Percentiles rank a stretch among this genome's conserved stretches.
Conservation (phyloP, 1,140 invertebrate genomes). For the Anthonomus grandis region DNA sequence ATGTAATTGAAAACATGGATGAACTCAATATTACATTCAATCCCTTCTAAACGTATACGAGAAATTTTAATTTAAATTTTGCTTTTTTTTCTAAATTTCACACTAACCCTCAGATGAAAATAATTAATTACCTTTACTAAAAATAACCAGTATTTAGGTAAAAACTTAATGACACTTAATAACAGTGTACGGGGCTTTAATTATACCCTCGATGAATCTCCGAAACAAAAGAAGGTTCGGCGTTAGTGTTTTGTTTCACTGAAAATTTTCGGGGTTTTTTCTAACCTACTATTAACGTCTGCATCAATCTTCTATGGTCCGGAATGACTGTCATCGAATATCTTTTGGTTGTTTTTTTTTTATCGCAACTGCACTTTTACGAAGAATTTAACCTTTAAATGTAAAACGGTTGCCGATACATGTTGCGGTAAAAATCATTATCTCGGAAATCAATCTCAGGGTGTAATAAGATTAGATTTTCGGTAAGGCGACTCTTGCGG, state of each 20-base stretch:
- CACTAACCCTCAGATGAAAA: neutral
- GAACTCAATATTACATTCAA: neutral
- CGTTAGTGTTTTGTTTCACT: conserved; percentile 19
- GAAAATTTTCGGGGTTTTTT: conserved; percentile 17
- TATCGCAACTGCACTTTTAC: no score
- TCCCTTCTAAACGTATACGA: neutral
- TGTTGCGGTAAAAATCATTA: no score
- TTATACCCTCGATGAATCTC: conserved; percentile 10
- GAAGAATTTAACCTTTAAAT: no score
- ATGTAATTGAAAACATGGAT: neutral
- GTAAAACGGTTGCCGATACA: no score
- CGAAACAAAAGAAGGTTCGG: conserved; percentile 9
- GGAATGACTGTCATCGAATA: neutral
- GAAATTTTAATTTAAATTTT: neutral
- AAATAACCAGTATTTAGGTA: conserved; percentile 22
- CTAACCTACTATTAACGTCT: conserved; percentile 12
- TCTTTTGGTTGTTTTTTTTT: no score
- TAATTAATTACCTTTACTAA: conserved; percentile 17
- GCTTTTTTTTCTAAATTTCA: neutral
- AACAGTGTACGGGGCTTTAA: conserved; percentile 19
- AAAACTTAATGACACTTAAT: conserved; percentile 28
- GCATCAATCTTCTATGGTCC: conserved; percentile 17
- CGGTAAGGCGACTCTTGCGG: no score
- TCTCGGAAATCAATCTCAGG: no score
- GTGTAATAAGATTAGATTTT: no score